Conservation (phyloP, 2,888 invertebrate species). For the Allolobophora icterica region DNA sequence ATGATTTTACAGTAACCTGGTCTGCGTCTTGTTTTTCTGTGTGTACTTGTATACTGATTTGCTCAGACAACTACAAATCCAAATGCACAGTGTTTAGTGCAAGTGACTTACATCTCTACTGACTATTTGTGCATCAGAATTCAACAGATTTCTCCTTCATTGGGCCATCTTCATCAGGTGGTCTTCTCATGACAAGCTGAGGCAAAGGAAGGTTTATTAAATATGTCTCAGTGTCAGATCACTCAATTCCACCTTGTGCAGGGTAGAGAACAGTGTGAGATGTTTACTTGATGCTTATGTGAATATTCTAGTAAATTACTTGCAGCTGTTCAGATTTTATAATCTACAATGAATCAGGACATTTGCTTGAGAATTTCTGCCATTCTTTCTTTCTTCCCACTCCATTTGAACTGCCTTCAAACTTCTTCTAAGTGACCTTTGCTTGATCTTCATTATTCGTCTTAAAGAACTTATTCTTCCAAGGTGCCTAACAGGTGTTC, state of each 20-base stretch:
- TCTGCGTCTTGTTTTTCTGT: background rate
- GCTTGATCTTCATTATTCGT: too few species aligned
- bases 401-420: conserved; percentile 1
- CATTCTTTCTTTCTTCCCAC: background rate
- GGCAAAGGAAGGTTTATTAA: background rate
- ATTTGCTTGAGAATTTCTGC: background rate
- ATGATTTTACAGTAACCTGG: background rate
- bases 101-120: background rate
- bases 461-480: background rate
- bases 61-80: background rate
- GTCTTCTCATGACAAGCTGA: background rate
- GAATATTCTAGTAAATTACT: background rate
- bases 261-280: too few species aligned
- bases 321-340: background rate
- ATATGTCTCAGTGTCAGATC: background rate
- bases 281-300: background rate
- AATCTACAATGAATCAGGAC: background rate
- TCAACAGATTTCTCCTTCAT: background rate
- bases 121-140: background rate
- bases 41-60: background rate
- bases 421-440: background rate
- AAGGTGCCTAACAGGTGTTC: too few species aligned
- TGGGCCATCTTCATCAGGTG: background rate
- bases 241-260: background rate
- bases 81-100: background rate